phyloP scores from a whole-genome alignment of 2,888 invertebrate species.

The Proisotoma minuta region DNA sequence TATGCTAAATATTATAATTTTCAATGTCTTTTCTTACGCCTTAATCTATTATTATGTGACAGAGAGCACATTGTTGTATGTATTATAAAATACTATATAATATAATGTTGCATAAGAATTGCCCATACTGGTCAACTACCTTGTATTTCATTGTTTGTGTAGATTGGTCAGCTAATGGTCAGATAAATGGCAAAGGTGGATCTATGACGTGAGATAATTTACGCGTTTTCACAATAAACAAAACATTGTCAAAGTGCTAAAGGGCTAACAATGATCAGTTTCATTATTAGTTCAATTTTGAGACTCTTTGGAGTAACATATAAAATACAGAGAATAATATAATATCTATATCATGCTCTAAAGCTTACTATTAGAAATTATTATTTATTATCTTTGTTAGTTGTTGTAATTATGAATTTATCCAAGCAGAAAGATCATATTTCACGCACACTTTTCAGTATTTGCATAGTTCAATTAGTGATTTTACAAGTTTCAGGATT shows the following conservation, averaged over 20 bases:
- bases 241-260: slow-evolving; percentile 8
- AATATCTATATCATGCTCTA: too few relatives aligned
- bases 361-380: too few relatives aligned
- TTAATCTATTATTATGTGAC: too few relatives aligned
- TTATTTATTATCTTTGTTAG: too few relatives aligned
- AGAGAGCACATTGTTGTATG: too few relatives aligned
- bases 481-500: slow-evolving; percentile 20
- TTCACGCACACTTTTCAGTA: too few relatives aligned
- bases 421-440: too few relatives aligned
- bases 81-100: too few relatives aligned
- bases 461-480: neutral
- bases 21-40: neutral
- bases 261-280: neutral
- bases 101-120: slow-evolving; percentile 8
- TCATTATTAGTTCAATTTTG: neutral
- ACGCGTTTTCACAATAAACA: slow-evolving; percentile 2
- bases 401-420: too few relatives aligned
- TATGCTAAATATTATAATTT: neutral
- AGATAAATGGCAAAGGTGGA: neutral
- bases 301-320: neutral
- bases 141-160: slow-evolving; percentile 1
- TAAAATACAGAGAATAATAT: neutral
- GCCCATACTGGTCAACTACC: slow-evolving; percentile 14
- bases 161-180: neutral
- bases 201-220: slow-evolving; percentile 8